Percentiles rank a stretch among this genome's conserved stretches.
phyloP scores from a whole-genome alignment of 1,140 invertebrate genomes.

The Forficula auricularia region DNA sequence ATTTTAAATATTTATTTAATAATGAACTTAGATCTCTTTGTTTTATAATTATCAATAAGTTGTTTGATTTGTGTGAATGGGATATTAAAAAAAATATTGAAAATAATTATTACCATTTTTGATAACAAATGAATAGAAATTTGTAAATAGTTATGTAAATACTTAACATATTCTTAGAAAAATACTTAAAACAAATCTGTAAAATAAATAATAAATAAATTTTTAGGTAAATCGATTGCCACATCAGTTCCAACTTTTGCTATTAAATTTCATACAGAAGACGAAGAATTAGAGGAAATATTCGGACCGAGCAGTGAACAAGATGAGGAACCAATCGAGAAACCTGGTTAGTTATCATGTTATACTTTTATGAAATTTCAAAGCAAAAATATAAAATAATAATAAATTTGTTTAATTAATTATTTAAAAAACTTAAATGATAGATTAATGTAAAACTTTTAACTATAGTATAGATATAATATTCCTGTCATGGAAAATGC shows the following conservation, averaged over 20 bases:
- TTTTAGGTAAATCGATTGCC: constrained; percentile 42
- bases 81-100: background rate
- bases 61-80: background rate
- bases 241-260: constrained; percentile 37
- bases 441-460: too few relatives aligned
- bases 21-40: too few relatives aligned
- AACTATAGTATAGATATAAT: too few relatives aligned
- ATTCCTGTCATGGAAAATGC: too few relatives aligned
- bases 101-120: constrained; percentile 8
- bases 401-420: too few relatives aligned
- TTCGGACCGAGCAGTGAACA: constrained; percentile 30
- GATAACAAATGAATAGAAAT: background rate
- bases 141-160: background rate
- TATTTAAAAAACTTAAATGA: too few relatives aligned
- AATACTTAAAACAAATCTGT: constrained; percentile 6
- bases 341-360: constrained; percentile 2
- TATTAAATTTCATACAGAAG: constrained; percentile 50
- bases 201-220: too few relatives aligned
- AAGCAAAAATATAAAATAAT: too few relatives aligned
- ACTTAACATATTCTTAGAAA: background rate
- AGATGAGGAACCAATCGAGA: constrained; percentile 21
- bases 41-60: background rate
- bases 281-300: constrained; percentile 49
- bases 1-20: too few relatives aligned
- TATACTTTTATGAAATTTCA: too few relatives aligned